A percentile compares a stretch with the other conserved stretches of the same genome.
Conservation (phyloP, 1,140 invertebrate species). For the Bradysia coprophila region DNA sequence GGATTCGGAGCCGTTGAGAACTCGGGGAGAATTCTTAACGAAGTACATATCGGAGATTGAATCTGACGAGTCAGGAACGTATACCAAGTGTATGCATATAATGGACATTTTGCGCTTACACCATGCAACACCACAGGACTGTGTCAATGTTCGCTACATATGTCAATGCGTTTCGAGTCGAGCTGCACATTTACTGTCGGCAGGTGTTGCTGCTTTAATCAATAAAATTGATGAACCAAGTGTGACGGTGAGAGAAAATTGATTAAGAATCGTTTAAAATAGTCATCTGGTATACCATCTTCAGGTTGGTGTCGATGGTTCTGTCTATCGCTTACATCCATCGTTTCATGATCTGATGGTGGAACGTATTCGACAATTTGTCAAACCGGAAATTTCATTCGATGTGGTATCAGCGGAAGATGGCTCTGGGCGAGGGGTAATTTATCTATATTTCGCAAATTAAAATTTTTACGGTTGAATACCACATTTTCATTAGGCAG, state of each 20-base stretch:
- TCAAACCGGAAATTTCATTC: conserved; percentile 55
- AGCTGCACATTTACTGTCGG: conserved; percentile 85
- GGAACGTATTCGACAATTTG: conserved; percentile 70
- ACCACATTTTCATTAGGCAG: no score
- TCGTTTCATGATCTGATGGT: conserved; percentile 94
- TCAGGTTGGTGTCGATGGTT: conserved; percentile 87
- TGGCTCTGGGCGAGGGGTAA: conserved; percentile 88
- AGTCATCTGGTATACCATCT: background rate
- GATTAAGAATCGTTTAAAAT: background rate
- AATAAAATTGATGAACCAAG: conserved; percentile 77
- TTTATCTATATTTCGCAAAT: no score
- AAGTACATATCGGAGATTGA: conserved; percentile 99
- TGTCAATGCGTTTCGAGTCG: conserved; percentile 84
- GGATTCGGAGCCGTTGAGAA: conserved; percentile 52
- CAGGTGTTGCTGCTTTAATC: conserved; percentile 65
- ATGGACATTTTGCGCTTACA: conserved; percentile 61
- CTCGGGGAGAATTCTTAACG: conserved; percentile 74
- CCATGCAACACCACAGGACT: conserved; percentile 69
- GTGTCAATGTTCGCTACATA: conserved; percentile 75
- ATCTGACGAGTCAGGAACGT: conserved; percentile 65
- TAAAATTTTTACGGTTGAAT: no score
- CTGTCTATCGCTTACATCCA: conserved; percentile 95
- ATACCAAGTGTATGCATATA: conserved; percentile 69
- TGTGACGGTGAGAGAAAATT: conserved; percentile 62
- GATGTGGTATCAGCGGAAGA: conserved; percentile 96